Evolutionary conservation across 1,140 invertebrate genomes (phyloP).

Genomic region (Liolophura sinensis): DNA sequence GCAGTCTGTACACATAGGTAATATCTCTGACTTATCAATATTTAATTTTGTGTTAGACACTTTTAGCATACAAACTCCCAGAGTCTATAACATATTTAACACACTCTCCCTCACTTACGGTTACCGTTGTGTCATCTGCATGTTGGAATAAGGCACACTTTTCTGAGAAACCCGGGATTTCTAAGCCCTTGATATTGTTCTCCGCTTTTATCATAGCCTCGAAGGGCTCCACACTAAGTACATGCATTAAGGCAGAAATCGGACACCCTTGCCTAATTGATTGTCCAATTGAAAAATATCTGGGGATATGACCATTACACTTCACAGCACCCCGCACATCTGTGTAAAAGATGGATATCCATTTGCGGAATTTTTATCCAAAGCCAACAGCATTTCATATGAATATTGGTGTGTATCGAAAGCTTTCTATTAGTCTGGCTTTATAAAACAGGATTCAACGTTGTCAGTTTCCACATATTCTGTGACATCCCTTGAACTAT

Average conservation of each 20-base stretch:
- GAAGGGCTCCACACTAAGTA: no score
- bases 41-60: slow-evolving; percentile 12
- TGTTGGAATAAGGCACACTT: no score
- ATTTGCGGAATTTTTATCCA: slow-evolving; percentile 3
- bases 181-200: no score
- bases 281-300: no score
- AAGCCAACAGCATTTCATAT: slow-evolving; percentile 6
- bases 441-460: slow-evolving; percentile 9
- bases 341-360: no score
- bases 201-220: no score
- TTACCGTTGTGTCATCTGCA: no score
- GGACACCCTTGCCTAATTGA: no score
- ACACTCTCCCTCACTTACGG: slow-evolving; percentile 3
- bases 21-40: slow-evolving; percentile 12
- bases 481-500: slow-evolving; percentile 12
- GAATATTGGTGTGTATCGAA: slow-evolving; percentile 14
- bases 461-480: slow-evolving; percentile 11
- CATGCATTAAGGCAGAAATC: slow-evolving; percentile 17
- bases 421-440: slow-evolving; percentile 10
- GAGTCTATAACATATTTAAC: not conserved
- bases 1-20: no score
- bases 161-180: no score
- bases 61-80: slow-evolving; percentile 4
- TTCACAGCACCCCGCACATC: no score
- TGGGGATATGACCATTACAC: no score